A percentile compares a stretch with the other conserved stretches of the same genome.
Conservation (phyloP, 2,797 vertebrate genomes). For the Trichosurus vulpecula region DNA sequence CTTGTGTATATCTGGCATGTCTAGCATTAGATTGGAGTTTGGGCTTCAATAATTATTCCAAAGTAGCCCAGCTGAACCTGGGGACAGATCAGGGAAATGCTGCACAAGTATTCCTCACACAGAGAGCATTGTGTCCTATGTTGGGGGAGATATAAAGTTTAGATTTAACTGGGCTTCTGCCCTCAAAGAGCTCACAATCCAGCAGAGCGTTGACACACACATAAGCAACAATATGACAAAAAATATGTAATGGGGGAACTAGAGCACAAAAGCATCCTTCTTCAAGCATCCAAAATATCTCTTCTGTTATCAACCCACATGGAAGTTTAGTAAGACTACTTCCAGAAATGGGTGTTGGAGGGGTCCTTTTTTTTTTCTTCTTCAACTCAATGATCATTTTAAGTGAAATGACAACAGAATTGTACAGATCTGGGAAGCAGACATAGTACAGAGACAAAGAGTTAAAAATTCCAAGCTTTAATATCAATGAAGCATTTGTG, state of each 20-base stretch:
- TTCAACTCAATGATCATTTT: neutral
- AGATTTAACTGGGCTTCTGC: neutral
- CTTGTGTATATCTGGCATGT: neutral
- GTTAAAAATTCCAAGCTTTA: too few relatives aligned
- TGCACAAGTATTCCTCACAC: neutral
- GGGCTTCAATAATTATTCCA: neutral
- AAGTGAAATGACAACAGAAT: neutral
- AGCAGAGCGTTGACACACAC: neutral
- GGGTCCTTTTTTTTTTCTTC: neutral
- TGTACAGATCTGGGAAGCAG: neutral
- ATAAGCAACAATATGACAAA: neutral
- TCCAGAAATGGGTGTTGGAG: neutral
- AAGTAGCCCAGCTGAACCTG: neutral
- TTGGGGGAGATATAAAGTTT: neutral
- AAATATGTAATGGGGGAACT: neutral
- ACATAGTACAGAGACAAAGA: neutral
- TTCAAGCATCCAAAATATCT: neutral
- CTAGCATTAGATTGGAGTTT: neutral
- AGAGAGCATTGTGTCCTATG: neutral
- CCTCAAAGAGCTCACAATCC: neutral
- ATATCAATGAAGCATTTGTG: neutral
- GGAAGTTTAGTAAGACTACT: neutral
- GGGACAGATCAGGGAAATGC: neutral
- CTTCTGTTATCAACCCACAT: neutral
- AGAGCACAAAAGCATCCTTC: neutral